Percentiles rank a stretch among this genome's conserved stretches.
phyloP scores from a whole-genome alignment of 2,888 invertebrate genomes.

The Lasioglossum villosulum region DNA sequence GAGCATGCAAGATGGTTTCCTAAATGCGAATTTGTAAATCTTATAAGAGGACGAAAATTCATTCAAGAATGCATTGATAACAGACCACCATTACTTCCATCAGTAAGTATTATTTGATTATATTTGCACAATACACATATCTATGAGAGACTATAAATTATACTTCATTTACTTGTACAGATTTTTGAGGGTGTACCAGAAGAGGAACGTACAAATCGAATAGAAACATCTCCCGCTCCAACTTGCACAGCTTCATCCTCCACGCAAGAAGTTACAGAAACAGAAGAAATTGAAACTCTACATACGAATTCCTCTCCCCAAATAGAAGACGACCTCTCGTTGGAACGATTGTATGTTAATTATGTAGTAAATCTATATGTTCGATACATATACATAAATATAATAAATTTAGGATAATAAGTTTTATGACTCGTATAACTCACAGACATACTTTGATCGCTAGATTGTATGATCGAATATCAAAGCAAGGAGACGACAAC shows the following conservation, averaged over 20 bases:
- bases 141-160: not conserved
- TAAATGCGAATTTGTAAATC: conserved; percentile 92
- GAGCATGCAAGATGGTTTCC: conserved; percentile 98
- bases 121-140: conserved; percentile 12
- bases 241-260: conserved; percentile 55
- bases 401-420: not conserved
- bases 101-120: conserved; percentile 64
- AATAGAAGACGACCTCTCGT: conserved; percentile 86
- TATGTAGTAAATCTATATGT: not conserved
- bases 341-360: not conserved
- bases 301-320: conserved; percentile 89
- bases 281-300: conserved; percentile 86
- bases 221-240: conserved; percentile 66
- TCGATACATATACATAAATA: not conserved
- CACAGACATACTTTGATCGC: conserved; percentile 70
- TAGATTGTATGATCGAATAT: conserved; percentile 72
- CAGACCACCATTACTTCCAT: conserved; percentile 77
- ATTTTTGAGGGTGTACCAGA: conserved; percentile 72
- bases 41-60: conserved; percentile 93
- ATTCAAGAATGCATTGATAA: conserved; percentile 86
- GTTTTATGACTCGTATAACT: not conserved
- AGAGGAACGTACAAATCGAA: conserved; percentile 61
- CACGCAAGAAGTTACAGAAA: conserved; percentile 75
- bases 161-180: conserved; percentile 52
- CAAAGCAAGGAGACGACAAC: conserved; percentile 64